Conservation (phyloP, 2,797 vertebrate genomes). For the Acrossocheilus wenchowensis region DNA sequence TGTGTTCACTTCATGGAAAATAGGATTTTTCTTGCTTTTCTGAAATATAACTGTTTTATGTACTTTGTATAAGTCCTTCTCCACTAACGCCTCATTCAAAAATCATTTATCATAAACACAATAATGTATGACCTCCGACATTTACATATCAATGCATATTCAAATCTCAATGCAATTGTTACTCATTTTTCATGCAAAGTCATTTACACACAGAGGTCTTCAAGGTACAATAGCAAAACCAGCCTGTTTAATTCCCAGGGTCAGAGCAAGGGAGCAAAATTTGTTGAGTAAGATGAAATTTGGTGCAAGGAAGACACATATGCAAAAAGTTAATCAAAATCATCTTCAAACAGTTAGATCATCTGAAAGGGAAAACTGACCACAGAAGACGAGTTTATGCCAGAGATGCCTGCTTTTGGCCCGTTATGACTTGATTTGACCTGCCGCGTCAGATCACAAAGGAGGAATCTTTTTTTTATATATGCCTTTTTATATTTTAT, state of each 20-base stretch:
- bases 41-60: neutral
- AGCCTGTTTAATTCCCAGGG: neutral
- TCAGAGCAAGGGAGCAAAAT: neutral
- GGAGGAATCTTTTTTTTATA: too few species aligned
- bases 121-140: neutral
- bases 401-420: neutral
- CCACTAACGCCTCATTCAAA: neutral
- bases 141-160: constrained; percentile 35
- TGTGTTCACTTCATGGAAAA: constrained; percentile 10
- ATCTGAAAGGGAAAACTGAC: neutral
- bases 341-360: neutral
- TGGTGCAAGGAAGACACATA: neutral
- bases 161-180: neutral
- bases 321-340: neutral
- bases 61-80: neutral
- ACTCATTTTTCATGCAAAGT: neutral
- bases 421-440: neutral
- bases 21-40: constrained; percentile 1
- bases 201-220: neutral
- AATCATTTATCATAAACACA: neutral
- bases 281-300: neutral
- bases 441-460: too few species aligned
- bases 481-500: too few species aligned
- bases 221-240: neutral
- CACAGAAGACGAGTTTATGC: neutral